Conservation (phyloP, 2,113 vertebrate genomes). For the Lasiurus cinereus region DNA sequence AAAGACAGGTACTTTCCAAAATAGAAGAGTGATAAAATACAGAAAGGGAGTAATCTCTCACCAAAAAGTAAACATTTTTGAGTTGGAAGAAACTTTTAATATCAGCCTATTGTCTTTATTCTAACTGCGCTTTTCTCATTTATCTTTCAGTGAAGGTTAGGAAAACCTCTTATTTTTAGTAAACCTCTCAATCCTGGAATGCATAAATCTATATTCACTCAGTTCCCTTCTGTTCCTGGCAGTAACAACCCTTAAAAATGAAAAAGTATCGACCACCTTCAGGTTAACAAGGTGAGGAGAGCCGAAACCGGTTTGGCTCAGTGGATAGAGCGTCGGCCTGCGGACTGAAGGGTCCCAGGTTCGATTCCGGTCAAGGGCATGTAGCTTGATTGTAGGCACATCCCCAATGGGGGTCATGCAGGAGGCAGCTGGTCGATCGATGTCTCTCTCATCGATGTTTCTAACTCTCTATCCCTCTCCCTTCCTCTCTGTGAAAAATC, state of each 20-base stretch:
- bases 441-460: too few species aligned
- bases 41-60: background rate
- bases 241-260: background rate
- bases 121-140: background rate
- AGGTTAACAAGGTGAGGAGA: background rate
- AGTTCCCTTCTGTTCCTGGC: slow-evolving; percentile 5
- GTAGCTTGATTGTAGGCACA: too few species aligned
- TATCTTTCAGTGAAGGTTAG: background rate
- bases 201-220: background rate
- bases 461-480: too few species aligned
- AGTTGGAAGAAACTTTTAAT: slow-evolving; percentile 31
- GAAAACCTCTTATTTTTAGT: slow-evolving; percentile 24
- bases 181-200: slow-evolving; percentile 48
- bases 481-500: too few species aligned
- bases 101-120: background rate
- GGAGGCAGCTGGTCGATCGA: too few species aligned
- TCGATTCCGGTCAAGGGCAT: too few species aligned
- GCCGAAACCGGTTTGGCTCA: too few species aligned
- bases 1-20: background rate
- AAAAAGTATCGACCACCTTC: background rate
- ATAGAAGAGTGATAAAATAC: slow-evolving; percentile 44
- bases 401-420: too few species aligned
- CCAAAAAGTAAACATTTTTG: slow-evolving; percentile 30
- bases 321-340: too few species aligned
- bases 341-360: too few species aligned